Conservation (phyloP, 1,140 invertebrate species). For the Platorchestia sp. region DNA sequence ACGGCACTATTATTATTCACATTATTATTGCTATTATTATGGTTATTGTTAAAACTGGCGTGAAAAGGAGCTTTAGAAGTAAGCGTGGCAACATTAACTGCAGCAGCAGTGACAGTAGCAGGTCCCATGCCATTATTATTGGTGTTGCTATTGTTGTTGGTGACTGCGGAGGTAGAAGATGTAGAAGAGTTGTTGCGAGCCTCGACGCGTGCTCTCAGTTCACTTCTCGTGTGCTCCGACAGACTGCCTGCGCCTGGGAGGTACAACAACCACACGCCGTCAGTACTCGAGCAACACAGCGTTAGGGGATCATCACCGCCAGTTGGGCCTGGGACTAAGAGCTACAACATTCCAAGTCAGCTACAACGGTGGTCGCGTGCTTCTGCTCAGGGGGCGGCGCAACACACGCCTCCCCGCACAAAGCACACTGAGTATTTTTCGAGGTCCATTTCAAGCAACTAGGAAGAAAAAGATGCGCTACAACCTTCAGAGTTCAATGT, state of each 20-base stretch:
- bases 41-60: background rate
- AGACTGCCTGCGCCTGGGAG: conserved; percentile 26
- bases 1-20: background rate
- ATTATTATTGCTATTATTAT: conserved; percentile 39
- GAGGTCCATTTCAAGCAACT: too few species aligned
- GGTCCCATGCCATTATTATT: conserved; percentile 42
- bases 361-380: background rate
- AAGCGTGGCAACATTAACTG: conserved; percentile 28
- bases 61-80: conserved; percentile 33
- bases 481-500: background rate
- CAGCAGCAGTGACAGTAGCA: conserved; percentile 26
- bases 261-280: background rate
- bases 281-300: background rate
- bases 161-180: background rate
- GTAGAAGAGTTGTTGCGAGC: background rate
- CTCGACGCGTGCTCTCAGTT: conserved; percentile 26
- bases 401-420: background rate
- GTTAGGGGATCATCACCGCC: background rate
- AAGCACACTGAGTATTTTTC: background rate
- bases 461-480: background rate
- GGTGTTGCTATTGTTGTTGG: conserved; percentile 45
- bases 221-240: conserved; percentile 12
- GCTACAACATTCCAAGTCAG: background rate
- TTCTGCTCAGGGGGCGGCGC: background rate
- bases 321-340: background rate